Percentiles rank a stretch among this genome's conserved stretches.
phyloP scores from a whole-genome alignment of 37 sponge, comb jelly and placozoan genomes.

The Chondrilla cf. caribensis region DNA sequence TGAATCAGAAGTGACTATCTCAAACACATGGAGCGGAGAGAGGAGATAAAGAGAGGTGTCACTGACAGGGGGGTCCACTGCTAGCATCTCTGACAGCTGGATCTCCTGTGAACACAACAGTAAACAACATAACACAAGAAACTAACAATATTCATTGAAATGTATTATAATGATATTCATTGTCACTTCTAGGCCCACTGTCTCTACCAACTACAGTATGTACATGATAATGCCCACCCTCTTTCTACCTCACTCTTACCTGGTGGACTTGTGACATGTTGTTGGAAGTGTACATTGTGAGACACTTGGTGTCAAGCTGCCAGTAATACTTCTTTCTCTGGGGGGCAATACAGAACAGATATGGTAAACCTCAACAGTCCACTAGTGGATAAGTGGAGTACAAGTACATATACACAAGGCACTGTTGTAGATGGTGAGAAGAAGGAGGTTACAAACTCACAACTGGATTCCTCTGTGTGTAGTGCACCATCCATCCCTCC shows the following conservation, averaged over 20 bases:
- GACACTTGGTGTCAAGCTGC: slow-evolving; percentile 77
- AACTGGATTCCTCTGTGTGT: slow-evolving; percentile 69
- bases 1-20: slow-evolving; percentile 67
- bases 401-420: background rate
- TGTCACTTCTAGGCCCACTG: too few species aligned
- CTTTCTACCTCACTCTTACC: too few species aligned
- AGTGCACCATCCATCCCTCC: slow-evolving; percentile 93
- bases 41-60: slow-evolving; percentile 58
- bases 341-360: too few species aligned
- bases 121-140: background rate
- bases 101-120: slow-evolving; percentile 45
- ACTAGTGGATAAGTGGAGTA: background rate
- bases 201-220: too few species aligned
- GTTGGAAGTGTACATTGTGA: slow-evolving; percentile 62
- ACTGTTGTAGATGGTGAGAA: too few species aligned
- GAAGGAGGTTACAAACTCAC: too few species aligned
- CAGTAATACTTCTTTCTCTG: slow-evolving; percentile 83
- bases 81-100: slow-evolving; percentile 68
- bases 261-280: slow-evolving; percentile 46
- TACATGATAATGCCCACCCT: too few species aligned
- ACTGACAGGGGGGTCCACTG: slow-evolving; percentile 68
- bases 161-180: too few species aligned
- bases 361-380: background rate
- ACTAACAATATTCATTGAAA: too few species aligned
- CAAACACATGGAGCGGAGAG: slow-evolving; percentile 81